Conservation (phyloP, 2,113 vertebrate species). For the Parotia lawesii region DNA sequence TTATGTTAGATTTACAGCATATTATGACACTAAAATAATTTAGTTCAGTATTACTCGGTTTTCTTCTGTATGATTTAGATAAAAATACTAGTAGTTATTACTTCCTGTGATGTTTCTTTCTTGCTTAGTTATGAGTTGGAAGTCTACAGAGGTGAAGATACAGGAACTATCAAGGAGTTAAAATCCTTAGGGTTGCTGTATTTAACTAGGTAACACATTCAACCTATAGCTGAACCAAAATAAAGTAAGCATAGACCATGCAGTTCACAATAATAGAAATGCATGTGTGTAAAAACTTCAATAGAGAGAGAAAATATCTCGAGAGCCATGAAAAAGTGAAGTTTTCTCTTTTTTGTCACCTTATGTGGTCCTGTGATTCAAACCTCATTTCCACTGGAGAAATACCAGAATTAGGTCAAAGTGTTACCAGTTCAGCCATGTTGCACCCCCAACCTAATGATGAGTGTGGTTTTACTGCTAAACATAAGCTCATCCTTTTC, state of each 20-base stretch:
- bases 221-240: background rate
- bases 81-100: background rate
- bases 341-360: background rate
- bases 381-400: conserved; percentile 10
- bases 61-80: background rate
- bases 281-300: background rate
- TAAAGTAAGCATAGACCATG: background rate
- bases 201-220: background rate
- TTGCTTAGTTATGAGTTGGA: background rate
- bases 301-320: background rate
- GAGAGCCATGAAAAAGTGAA: background rate
- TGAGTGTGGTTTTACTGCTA: conserved; percentile 1
- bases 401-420: conserved; percentile 23
- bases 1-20: background rate
- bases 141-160: background rate
- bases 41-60: background rate
- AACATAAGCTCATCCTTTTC: background rate
- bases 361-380: background rate
- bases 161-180: background rate
- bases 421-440: background rate
- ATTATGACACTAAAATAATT: background rate
- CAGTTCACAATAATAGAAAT: background rate
- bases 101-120: background rate
- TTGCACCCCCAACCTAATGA: background rate
- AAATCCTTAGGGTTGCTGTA: background rate